These are phyloP conservation scores for mouse (Mus musculus) DNA, from an alignment of 2,113 vertebrate species.

Conservation along the genomic window DNA sequence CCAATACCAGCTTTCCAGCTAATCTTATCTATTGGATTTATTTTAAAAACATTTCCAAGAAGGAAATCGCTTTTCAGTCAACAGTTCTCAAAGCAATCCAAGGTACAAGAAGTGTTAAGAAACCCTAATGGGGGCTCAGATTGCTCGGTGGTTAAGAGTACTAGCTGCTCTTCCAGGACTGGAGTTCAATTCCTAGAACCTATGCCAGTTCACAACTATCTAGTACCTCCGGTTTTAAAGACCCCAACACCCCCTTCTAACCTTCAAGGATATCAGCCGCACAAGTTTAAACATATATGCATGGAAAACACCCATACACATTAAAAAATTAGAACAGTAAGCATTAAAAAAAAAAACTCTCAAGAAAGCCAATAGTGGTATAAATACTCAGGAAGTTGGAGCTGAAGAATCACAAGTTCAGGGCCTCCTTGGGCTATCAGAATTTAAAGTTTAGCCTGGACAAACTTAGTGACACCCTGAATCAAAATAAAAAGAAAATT, in stretches of 20 bases:
- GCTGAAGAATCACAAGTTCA: background rate
- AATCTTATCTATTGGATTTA: background rate
- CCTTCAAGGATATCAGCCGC: too few species aligned
- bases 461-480: background rate
- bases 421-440: background rate
- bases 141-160: background rate
- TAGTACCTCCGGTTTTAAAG: background rate
- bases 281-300: background rate
- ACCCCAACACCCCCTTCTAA: background rate
- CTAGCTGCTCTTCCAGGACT: background rate
- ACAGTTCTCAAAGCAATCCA: background rate
- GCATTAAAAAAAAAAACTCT: background rate
- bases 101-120: background rate
- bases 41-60: constrained; percentile 5
- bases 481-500: background rate
- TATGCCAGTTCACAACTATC: background rate
- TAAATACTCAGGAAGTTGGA: background rate
- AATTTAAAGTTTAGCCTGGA: background rate
- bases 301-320: background rate
- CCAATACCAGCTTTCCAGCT: background rate
- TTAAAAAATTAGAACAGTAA: background rate
- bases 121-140: background rate
- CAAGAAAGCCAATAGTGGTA: background rate
- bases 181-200: background rate
- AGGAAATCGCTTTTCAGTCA: background rate